Evolutionary conservation across 2,888 invertebrate species (phyloP).

Genomic region (Drosophila monieri): DNA sequence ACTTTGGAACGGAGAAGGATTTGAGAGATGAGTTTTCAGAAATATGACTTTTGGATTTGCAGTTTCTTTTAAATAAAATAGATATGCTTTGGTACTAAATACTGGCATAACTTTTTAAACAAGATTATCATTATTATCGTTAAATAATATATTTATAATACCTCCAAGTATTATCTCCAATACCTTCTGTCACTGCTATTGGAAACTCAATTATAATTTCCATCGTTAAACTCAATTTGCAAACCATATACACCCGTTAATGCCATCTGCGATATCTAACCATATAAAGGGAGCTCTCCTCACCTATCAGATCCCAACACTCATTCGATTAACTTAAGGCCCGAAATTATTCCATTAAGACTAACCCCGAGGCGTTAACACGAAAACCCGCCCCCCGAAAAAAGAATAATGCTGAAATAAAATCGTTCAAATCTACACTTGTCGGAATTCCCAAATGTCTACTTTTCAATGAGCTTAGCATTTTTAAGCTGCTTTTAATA

Average conservation of each 20-base stretch:
- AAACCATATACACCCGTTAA: conserved; percentile 2
- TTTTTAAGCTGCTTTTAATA: conserved; percentile 82
- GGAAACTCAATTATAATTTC: conserved; percentile 14
- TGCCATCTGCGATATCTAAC: conserved; percentile 35
- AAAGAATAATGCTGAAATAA: conserved; percentile 1
- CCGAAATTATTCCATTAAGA: conserved; percentile 71
- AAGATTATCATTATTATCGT: too few species aligned
- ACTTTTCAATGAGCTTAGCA: conserved; percentile 76
- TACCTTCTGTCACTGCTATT: too few species aligned
- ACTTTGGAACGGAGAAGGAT: conserved; percentile 6
- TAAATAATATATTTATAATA: too few species aligned
- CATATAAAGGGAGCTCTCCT: conserved; percentile 16
- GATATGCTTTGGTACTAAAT: too few species aligned
- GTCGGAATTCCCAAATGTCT: conserved; percentile 81
- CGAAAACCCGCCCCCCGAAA: conserved; percentile 39
- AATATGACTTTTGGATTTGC: conserved; percentile 23
- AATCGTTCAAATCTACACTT: conserved; percentile 59
- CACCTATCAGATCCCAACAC: conserved; percentile 27
- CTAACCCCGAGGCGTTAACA: conserved; percentile 67
- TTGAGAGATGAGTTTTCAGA: not conserved
- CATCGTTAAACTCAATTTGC: conserved; percentile 27
- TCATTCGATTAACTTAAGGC: conserved; percentile 65
- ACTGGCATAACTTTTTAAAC: too few species aligned
- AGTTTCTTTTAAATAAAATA: not conserved
- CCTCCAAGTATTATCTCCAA: too few species aligned